Evolutionary conservation across 2,797 vertebrate genomes (phyloP).

Genomic region (Sylvilagus floridanus): DNA sequence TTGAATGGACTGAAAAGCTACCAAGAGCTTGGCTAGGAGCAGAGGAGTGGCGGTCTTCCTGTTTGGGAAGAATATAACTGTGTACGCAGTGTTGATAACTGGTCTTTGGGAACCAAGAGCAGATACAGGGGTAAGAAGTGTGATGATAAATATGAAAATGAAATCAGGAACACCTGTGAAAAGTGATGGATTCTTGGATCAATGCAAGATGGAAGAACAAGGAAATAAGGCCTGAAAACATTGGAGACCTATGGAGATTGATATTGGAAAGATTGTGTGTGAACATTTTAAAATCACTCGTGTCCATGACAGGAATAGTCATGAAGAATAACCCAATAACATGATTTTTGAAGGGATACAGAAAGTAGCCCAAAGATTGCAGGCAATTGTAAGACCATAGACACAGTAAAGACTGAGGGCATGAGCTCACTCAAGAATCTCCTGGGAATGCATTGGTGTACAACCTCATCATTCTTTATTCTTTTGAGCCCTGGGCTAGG

Average conservation of each 20-base stretch:
- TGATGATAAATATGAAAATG: no score
- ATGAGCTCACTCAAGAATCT: accelerated
- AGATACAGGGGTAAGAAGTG: neutral
- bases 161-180: neutral
- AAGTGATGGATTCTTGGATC: neutral
- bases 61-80: neutral
- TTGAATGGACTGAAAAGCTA: neutral
- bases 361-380: neutral
- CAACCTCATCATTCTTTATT: accelerated
- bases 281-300: neutral
- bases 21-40: no score
- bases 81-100: neutral
- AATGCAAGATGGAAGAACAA: neutral
- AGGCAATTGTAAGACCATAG: no score
- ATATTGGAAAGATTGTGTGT: neutral
- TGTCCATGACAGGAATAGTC: neutral
- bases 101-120: neutral
- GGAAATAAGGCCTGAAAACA: accelerated
- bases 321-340: neutral
- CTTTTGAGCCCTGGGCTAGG: neutral
- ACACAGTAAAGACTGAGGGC: no score
- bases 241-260: neutral
- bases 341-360: neutral
- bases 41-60: neutral
- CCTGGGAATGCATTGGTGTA: accelerated